phyloP scores from a whole-genome alignment of 2,113 vertebrate genomes.

The Falco punctatus region DNA sequence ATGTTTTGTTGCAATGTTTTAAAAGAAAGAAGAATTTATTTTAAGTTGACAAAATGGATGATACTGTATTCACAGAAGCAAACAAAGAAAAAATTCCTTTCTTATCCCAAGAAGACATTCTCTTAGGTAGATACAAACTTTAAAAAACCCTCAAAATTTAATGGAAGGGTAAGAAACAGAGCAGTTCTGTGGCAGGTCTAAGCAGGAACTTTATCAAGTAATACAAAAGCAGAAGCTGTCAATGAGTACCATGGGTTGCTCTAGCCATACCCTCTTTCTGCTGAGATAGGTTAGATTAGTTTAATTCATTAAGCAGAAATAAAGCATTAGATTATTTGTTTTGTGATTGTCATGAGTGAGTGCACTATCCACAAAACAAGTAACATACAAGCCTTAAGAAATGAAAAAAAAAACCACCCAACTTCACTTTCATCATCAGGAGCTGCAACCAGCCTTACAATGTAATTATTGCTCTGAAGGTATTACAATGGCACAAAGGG shows the following conservation, averaged over 20 bases:
- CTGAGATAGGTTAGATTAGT: neutral
- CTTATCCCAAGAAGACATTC: neutral
- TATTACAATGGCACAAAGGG: neutral
- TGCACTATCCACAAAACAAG: neutral
- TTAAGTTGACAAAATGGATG: neutral
- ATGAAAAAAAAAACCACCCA: neutral
- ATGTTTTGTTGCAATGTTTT: neutral
- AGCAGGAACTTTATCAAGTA: neutral
- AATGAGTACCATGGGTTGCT: neutral
- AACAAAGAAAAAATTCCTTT: neutral
- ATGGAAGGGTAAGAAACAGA: neutral
- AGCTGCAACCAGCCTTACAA: neutral
- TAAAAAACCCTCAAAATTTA: neutral
- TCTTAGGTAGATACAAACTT: neutral
- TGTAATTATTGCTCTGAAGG: neutral
- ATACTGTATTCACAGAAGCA: neutral
- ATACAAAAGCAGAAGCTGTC: neutral
- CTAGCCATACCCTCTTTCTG: neutral
- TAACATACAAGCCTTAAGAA: neutral
- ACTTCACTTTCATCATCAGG: neutral
- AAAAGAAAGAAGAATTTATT: neutral
- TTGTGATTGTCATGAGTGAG: neutral
- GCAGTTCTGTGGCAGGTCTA: neutral
- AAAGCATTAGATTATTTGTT: neutral
- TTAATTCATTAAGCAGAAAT: neutral